These are phyloP conservation scores for Peucedramus taeniatus DNA, from an alignment of 2,113 vertebrate species.

Conservation along the genomic window DNA sequence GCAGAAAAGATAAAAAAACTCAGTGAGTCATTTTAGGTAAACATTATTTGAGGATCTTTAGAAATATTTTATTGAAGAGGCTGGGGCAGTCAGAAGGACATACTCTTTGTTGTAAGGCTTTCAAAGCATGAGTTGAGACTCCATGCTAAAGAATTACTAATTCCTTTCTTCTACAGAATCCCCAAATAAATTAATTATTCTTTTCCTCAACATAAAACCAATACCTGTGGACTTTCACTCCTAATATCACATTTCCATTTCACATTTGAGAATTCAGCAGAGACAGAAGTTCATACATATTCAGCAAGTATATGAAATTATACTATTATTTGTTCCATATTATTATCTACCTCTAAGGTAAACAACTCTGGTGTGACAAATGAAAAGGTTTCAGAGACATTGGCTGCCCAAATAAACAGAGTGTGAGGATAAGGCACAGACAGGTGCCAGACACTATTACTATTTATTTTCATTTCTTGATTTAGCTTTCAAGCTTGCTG, in stretches of 20 bases:
- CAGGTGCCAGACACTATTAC: background rate
- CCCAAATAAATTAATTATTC: background rate
- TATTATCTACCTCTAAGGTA: background rate
- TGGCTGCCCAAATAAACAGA: background rate
- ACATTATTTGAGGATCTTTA: background rate
- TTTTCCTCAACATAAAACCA: background rate
- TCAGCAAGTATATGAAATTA: background rate
- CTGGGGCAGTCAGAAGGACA: background rate
- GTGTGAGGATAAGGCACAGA: background rate
- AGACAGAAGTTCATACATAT: background rate
- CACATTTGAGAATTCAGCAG: background rate
- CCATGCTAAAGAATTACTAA: background rate
- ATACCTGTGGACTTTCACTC: background rate
- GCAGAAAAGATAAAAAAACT: background rate
- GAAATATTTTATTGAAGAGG: background rate
- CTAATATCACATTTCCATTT: background rate
- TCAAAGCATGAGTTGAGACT: background rate
- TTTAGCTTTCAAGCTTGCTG: background rate
- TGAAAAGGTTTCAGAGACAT: background rate
- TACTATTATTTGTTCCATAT: background rate
- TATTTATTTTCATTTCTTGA: background rate
- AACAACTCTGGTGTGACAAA: background rate
- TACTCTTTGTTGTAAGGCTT: background rate
- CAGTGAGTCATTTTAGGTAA: background rate
- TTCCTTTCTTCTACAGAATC: background rate